Base-by-base conservation (phyloP, 1,140 invertebrate species). In the Thaumatotibia leucotreta region DNA sequence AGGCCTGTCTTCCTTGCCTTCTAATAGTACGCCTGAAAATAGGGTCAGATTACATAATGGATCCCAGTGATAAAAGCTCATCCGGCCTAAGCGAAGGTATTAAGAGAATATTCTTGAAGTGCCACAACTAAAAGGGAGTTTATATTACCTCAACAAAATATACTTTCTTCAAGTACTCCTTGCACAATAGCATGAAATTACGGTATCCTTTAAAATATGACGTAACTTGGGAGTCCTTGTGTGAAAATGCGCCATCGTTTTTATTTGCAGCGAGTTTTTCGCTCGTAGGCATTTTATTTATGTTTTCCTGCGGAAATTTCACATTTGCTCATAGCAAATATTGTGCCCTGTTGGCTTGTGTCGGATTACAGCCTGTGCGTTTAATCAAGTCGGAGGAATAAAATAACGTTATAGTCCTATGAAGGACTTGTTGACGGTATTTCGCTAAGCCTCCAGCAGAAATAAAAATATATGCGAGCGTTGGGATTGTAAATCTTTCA, bases 1-100 rank as follows among this genome's bases (percentile, higher is more conserved):
- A 69, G 49, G 68, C 64, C 69, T 73, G 62, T 22, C 67, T 74
- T 80, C 70, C 69, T 69, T 72, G 70, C 65, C 70, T 67, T 73
- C 68, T 74, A 73, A 29, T 74, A 63, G 66, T 9, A 23, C n/a
- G 23, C 63, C 17, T 45, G 10, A 32, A 66, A 39, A 62, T 64
- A 69, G 49, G n/a, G 61, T 52, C 50, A 52, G 33, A 67, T 70
- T 64, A 61, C 11, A 64, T 64, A 67, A 70, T 62, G 20, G 66
- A 64, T 23, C 29, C 4, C n/a, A 5, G 29, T 8, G 50, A 22
- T 32, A 52, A 23, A 64, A 64, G 9, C 17, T 10, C 1, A 58
- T 58, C 29, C 23, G 29, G 24, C 24, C n/a, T 58, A 58, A 58
- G 24, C 6, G 52, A 58, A 58, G 17, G 24, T 58, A 29, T 27